phyloP scores from a whole-genome alignment of 2,888 invertebrate genomes.

The Heliconius sara region DNA sequence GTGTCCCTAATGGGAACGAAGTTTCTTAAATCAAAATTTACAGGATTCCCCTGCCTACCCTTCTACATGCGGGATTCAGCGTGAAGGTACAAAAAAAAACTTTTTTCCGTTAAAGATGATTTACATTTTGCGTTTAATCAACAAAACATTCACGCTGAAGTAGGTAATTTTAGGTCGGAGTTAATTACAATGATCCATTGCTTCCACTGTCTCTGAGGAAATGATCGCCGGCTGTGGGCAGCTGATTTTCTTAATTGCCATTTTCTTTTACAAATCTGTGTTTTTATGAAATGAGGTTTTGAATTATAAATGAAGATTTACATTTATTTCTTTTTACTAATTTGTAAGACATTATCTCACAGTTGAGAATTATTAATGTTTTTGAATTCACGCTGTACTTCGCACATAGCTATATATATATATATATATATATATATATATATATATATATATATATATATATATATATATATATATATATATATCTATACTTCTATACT shows the following conservation, averaged over 20 bases:
- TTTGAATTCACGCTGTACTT: no score
- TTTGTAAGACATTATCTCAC: no score
- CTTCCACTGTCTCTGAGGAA: conserved; percentile 8
- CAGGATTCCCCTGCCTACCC: no score
- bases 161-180: conserved; percentile 2
- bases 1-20: no score
- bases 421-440: no score
- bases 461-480: no score
- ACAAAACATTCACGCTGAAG: neutral
- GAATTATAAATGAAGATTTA: conserved; percentile 4
- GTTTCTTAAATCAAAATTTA: no score
- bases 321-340: neutral
- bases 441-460: no score
- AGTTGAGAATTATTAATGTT: neutral
- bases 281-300: conserved; percentile 1
- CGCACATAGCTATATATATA: no score
- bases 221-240: neutral
- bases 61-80: no score
- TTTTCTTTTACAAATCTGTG: conserved; percentile 10
- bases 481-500: no score
- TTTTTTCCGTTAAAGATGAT: neutral
- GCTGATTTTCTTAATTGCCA: conserved; percentile 21
- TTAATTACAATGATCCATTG: conserved; percentile 16
- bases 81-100: no score
- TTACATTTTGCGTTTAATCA: neutral